These are phyloP conservation scores for Ridgeia piscesae DNA, from an alignment of 1,140 invertebrate genomes.

Conservation along the genomic window DNA sequence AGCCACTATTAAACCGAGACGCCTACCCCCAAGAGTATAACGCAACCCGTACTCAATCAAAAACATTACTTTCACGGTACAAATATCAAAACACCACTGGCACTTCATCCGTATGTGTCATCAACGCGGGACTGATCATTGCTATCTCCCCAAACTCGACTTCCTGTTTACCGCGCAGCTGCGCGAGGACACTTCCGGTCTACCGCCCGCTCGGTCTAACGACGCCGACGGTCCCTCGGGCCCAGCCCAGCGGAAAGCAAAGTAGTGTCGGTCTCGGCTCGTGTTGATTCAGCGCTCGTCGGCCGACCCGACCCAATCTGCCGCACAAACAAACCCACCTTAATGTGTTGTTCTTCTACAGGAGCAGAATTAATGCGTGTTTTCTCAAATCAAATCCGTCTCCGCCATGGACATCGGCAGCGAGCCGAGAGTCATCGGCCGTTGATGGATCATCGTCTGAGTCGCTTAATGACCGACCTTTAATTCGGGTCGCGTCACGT, in stretches of 20 bases:
- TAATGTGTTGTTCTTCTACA: background rate
- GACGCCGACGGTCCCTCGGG: background rate
- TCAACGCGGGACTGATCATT: too few species aligned
- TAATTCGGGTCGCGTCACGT: background rate
- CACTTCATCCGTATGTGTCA: too few species aligned
- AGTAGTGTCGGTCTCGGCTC: background rate
- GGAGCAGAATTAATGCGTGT: background rate
- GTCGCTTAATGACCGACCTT: background rate
- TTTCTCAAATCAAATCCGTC: conserved; percentile 5
- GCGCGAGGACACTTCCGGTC: too few species aligned
- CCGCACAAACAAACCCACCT: background rate
- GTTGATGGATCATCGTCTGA: background rate
- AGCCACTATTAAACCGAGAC: too few species aligned
- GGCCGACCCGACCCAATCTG: background rate
- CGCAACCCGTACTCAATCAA: too few species aligned
- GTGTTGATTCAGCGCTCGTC: background rate
- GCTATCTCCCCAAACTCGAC: too few species aligned
- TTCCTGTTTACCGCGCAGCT: too few species aligned
- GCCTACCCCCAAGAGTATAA: too few species aligned
- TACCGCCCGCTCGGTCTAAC: background rate
- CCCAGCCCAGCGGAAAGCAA: background rate
- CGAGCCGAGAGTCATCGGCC: background rate
- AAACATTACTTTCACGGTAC: too few species aligned
- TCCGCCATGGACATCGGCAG: background rate
- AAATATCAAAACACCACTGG: too few species aligned